Base-by-base conservation (phyloP, 2,113 vertebrate genomes). In the Chloebia gouldiae region DNA sequence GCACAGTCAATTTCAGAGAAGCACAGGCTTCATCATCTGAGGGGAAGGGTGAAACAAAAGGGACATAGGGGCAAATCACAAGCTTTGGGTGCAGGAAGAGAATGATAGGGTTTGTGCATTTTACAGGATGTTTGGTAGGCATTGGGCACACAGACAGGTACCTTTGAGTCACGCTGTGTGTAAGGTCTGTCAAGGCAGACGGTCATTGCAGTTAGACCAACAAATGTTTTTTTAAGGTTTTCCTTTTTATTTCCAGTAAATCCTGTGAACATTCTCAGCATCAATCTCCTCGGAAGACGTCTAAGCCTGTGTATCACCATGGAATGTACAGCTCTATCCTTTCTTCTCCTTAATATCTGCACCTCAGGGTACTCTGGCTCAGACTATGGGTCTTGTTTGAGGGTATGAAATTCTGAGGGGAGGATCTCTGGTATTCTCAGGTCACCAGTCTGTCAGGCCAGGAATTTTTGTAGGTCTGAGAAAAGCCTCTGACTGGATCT, bases 301-400 rank as follows among this genome's bases (percentile, higher is more conserved):
- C 88, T 94, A 91, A 98, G 97, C 86, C 96, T 99, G 80, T 97
- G 96, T 9, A 96, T 99, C 53, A 98, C 99, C 81, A 98, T 99
- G 98, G 95, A 98, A 23, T 93, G 98, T 45, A 97, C 99, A 0
- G 99, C 98, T 3, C 8, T 99, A 0, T 98, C 99, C 79, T 99
- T 99, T 93, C 98, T 99, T 88, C 96, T 99, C 75, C 93, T 99
- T 51, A 99, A 98, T 64, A 96, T 99, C 96, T 99, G 99, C 96
- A 98, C 98, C 33, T 99, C 98, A 0, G 99, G 98, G 99, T 99
- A 98, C 73, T 72, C 71, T 64, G 21, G 5, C 63, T 85, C 39
- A 77, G 54, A 40, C 27, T 10, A 6, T 1, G 3, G 22, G 47
- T 47, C 12, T 23, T 73, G 23, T 16, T 42, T 0, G 1, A 54